Conservation (phyloP, 2,888 invertebrate genomes). For the Sclerodermus sp. region DNA sequence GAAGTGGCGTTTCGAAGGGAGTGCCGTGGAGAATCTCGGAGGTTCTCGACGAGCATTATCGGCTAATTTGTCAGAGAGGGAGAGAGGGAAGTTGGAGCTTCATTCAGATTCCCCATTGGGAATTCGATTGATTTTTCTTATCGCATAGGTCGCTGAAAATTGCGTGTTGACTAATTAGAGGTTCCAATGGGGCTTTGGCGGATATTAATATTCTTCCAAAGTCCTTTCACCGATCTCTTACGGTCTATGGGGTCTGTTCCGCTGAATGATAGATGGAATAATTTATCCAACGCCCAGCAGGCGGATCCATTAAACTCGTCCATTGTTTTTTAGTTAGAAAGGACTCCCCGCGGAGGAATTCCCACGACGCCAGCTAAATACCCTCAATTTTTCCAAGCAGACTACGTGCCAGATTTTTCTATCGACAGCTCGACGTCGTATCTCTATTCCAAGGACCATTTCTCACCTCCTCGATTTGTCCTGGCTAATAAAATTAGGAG, state of each 20-base stretch:
- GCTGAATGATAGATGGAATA: too few species aligned
- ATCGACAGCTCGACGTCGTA: conserved; percentile 14
- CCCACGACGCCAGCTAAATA: conserved; percentile 14
- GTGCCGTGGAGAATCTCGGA: too few species aligned
- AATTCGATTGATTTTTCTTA: too few species aligned
- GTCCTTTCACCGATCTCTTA: conserved; percentile 4
- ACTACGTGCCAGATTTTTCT: conserved; percentile 7
- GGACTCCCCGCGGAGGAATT: conserved; percentile 13
- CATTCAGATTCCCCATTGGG: too few species aligned
- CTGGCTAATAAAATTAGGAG: neutral
- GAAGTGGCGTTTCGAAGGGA: too few species aligned
- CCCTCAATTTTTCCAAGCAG: conserved; percentile 10
- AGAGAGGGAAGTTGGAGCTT: too few species aligned
- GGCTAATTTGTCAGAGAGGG: too few species aligned
- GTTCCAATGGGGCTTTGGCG: neutral
- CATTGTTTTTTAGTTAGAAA: conserved; percentile 18
- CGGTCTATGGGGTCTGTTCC: neutral
- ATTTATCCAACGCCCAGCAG: too few species aligned
- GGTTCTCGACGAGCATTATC: too few species aligned
- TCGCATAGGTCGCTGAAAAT: too few species aligned
- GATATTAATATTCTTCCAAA: neutral
- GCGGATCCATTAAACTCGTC: conserved; percentile 12
- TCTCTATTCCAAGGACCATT: neutral
- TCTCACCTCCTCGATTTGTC: neutral
- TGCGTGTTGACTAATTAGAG: neutral